phyloP scores from a whole-genome alignment of 2,888 invertebrate species.

The Stenurella melanura region DNA sequence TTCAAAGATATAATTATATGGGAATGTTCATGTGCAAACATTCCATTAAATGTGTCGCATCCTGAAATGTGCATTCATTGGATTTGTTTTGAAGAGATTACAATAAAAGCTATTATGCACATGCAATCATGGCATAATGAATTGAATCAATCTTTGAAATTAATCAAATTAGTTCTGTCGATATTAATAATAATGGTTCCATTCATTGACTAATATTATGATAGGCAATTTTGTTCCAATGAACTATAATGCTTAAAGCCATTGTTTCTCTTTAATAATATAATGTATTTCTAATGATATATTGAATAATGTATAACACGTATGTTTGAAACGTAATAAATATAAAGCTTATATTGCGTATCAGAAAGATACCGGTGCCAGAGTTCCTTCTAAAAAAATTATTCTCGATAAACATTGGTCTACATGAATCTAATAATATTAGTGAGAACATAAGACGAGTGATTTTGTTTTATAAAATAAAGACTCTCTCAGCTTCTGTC shows the following conservation, averaged over 20 bases:
- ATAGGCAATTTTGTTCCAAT: background rate
- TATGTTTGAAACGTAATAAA: too few species aligned
- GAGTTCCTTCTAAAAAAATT: too few species aligned
- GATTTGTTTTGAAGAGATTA: background rate
- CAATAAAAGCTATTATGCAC: slow-evolving; percentile 7
- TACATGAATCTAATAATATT: too few species aligned
- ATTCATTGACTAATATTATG: background rate
- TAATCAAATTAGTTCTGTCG: background rate
- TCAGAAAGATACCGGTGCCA: too few species aligned
- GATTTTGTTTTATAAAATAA: too few species aligned
- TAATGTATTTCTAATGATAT: too few species aligned
- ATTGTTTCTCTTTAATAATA: background rate
- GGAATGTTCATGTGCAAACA: background rate
- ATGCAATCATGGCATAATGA: background rate
- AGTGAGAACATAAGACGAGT: too few species aligned
- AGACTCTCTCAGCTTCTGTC: too few species aligned
- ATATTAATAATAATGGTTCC: background rate
- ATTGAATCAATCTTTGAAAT: slow-evolving; percentile 7
- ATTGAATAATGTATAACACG: too few species aligned
- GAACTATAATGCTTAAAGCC: background rate
- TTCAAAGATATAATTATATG: background rate
- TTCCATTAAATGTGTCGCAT: background rate
- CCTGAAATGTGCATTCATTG: background rate
- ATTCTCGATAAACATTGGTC: too few species aligned
- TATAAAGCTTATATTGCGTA: too few species aligned